Conservation (phyloP, 30 jellyfish, hydroid and myxozoan genomes). For the Sanderia malayensis region DNA sequence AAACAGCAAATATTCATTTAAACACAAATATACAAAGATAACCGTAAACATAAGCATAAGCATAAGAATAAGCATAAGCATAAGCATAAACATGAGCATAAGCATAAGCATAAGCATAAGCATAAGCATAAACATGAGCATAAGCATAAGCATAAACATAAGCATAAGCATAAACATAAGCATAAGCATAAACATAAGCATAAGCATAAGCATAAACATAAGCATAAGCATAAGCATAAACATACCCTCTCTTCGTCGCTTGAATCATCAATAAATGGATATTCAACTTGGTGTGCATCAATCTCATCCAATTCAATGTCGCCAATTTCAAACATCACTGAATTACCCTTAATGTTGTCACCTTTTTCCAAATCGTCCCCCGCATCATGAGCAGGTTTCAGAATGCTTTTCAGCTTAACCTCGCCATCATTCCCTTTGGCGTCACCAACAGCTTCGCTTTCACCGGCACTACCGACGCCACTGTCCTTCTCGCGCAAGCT, state of each 20-base stretch:
- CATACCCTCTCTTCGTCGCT: conserved; percentile 57
- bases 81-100: no score
- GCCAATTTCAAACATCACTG: conserved; percentile 63
- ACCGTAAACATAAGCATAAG: no score
- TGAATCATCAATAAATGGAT: conserved; percentile 22
- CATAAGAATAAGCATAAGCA: no score
- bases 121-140: no score
- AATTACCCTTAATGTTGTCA: neutral
- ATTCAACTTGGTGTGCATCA: conserved; percentile 2
- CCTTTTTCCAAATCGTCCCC: neutral
- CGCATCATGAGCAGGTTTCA: neutral
- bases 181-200: no score
- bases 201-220: no score
- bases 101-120: no score
- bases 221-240: no score
- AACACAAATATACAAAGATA: no score
- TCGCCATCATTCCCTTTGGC: neutral
- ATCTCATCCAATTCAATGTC: conserved; percentile 54
- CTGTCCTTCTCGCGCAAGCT: conserved; percentile 66
- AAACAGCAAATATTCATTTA: no score
- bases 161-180: no score
- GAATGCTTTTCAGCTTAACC: neutral
- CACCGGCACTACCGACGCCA: conserved; percentile 52
- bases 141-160: no score
- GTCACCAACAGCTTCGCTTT: conserved; percentile 11